Percentiles rank a stretch among this genome's conserved stretches.
Conservation (phyloP, 23 tunicate genomes). For the Trididemnum miniatum region DNA sequence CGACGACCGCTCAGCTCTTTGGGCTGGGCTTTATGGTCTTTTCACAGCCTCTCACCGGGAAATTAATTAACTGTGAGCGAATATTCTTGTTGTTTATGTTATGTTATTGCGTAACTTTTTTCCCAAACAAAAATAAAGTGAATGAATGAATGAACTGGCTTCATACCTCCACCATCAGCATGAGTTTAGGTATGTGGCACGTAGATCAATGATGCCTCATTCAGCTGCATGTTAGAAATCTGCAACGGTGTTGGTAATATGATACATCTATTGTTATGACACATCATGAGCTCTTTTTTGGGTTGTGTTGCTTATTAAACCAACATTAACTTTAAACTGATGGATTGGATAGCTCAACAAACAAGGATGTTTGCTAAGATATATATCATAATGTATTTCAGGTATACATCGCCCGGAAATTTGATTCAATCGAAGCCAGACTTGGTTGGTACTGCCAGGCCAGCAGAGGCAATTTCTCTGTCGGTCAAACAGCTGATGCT, state of each 20-base stretch:
- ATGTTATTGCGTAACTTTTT: too few species aligned
- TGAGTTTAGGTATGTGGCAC: background rate
- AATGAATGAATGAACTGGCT: background rate
- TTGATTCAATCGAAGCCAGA: conserved; percentile 14
- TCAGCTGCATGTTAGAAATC: background rate
- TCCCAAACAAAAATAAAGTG: too few species aligned
- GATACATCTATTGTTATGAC: background rate
- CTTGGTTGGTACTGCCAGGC: conserved; percentile 28
- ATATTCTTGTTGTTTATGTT: too few species aligned
- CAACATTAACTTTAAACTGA: background rate
- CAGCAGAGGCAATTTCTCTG: conserved; percentile 21
- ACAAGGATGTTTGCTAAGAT: background rate
- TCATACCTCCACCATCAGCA: background rate
- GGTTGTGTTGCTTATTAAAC: background rate
- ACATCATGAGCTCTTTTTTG: background rate
- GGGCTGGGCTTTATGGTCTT: too few species aligned
- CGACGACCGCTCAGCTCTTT: too few species aligned
- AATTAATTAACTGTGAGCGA: too few species aligned
- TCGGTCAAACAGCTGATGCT: conserved; percentile 11
- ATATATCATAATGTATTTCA: background rate
- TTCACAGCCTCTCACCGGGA: too few species aligned
- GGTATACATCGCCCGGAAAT: conserved; percentile 3
- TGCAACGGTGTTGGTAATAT: background rate
- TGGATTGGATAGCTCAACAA: background rate
- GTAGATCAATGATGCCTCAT: background rate